These are phyloP conservation scores for Aphidius gifuensis DNA, from an alignment of 1,140 invertebrate genomes.

Conservation along the genomic window DNA sequence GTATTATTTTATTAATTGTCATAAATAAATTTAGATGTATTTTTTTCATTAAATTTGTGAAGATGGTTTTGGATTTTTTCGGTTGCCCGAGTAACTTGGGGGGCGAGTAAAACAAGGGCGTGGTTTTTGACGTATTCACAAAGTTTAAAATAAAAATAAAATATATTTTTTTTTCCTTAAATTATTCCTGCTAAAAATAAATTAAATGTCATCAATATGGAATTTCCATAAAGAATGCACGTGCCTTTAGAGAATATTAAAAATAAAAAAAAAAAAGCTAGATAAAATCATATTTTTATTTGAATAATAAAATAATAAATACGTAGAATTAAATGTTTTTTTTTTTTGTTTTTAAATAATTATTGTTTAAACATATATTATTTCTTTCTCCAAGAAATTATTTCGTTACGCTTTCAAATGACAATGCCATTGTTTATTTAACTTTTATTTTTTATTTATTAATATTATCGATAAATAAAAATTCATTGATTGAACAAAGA, in stretches of 20 bases:
- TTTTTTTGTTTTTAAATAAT: no score
- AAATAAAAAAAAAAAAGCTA: not conserved
- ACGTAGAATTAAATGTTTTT: no score
- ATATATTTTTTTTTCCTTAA: not conserved
- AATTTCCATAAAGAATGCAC: not conserved
- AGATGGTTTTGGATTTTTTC: not conserved
- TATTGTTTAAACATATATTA: no score
- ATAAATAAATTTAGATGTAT: no score
- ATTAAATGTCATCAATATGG: not conserved
- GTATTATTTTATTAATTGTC: no score
- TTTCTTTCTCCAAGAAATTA: no score
- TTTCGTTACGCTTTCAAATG: no score
- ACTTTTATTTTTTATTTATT: no score
- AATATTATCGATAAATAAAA: no score
- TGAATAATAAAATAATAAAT: not conserved
- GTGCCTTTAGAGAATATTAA: not conserved
- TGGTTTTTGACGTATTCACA: conserved; percentile 47
- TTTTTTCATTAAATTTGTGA: no score
- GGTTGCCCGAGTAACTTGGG: not conserved
- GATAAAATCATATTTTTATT: not conserved
- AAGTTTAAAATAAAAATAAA: conserved; percentile 5
- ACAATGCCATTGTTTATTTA: no score
- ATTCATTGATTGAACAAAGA: no score
- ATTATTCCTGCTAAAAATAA: not conserved
- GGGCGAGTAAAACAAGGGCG: conserved; percentile 38